These are phyloP conservation scores for Galemys pyrenaicus DNA, from an alignment of 2,113 vertebrate genomes.

Conservation along the genomic window DNA sequence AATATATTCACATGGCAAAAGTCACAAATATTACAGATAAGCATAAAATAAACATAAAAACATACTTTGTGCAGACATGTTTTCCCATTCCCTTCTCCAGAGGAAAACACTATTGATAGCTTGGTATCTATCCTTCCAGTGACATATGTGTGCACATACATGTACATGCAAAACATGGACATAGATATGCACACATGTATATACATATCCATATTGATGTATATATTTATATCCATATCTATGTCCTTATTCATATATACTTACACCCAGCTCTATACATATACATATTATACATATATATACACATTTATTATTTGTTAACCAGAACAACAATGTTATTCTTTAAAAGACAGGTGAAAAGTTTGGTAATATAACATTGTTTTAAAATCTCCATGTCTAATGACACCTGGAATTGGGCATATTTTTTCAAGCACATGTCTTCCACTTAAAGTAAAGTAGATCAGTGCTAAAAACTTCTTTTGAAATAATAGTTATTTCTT, in stretches of 20 bases:
- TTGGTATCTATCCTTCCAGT: neutral
- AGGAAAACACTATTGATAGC: neutral
- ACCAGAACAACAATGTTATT: neutral
- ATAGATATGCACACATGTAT: neutral
- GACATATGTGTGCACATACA: neutral
- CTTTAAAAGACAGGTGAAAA: neutral
- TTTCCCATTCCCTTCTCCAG: neutral
- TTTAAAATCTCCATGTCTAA: neutral
- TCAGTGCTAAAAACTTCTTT: neutral
- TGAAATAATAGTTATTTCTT: constrained; percentile 3
- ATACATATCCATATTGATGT: neutral
- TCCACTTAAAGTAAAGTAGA: neutral
- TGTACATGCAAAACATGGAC: neutral
- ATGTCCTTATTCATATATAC: neutral
- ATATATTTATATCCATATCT: neutral
- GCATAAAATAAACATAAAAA: neutral
- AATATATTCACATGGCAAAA: neutral
- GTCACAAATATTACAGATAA: neutral
- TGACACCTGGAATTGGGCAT: neutral
- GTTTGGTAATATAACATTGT: neutral
- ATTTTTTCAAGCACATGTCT: neutral
- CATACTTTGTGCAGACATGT: neutral
- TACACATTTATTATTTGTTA: neutral
- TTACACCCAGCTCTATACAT: neutral
- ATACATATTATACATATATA: neutral